Conservation (phyloP, 2,797 vertebrate genomes). For the Hippopotamyrus pictus region DNA sequence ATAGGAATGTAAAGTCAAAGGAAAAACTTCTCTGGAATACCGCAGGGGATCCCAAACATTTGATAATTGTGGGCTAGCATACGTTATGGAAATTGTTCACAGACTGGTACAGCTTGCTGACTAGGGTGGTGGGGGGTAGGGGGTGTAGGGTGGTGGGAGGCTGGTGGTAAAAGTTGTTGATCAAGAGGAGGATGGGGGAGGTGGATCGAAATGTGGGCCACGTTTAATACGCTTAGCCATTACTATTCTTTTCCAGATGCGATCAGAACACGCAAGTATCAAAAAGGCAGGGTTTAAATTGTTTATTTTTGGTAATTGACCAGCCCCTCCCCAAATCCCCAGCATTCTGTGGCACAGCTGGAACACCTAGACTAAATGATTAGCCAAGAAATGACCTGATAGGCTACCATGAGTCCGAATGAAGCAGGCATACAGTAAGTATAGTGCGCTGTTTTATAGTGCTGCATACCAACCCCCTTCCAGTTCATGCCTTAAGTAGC, state of each 20-base stretch:
- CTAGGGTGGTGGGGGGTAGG: neutral
- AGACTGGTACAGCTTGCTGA: neutral
- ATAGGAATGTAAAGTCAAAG: neutral
- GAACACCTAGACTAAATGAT: neutral
- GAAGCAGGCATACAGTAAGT: neutral
- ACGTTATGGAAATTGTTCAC: neutral
- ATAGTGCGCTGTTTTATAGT: neutral
- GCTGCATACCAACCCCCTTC: neutral
- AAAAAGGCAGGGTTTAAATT: neutral
- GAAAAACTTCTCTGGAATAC: neutral
- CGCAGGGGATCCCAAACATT: neutral
- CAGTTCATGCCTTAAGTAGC: neutral
- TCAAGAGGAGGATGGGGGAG: neutral
- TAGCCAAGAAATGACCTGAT: neutral
- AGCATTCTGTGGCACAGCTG: neutral
- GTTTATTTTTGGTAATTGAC: neutral
- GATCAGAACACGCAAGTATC: neutral
- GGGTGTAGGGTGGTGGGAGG: neutral
- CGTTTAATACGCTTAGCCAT: neutral
- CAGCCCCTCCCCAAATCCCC: neutral
- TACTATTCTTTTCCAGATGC: neutral
- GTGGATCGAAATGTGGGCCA: neutral
- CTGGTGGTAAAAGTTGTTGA: neutral
- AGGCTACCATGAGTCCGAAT: neutral
- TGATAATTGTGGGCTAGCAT: neutral